Evolutionary conservation across 2,113 vertebrate genomes (phyloP).

Genomic region (Mystacornis crossleyi): DNA sequence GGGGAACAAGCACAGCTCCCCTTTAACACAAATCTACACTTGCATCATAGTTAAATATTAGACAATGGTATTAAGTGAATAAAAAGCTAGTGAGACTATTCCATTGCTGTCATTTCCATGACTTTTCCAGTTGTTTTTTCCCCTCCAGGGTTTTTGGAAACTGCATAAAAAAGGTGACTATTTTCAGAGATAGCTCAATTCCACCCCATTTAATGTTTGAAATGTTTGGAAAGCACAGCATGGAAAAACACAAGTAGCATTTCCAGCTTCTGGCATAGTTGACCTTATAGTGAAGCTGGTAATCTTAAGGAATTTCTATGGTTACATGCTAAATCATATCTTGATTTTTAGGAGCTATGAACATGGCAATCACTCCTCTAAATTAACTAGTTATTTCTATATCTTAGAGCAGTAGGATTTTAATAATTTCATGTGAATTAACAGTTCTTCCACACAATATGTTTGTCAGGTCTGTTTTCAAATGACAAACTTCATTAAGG

Average conservation of each 20-base stretch:
- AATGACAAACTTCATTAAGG: background rate
- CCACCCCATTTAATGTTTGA: background rate
- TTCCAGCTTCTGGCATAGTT: background rate
- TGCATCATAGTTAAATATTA: background rate
- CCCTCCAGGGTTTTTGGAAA: background rate
- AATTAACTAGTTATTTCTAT: background rate
- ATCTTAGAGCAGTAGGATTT: background rate
- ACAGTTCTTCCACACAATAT: background rate
- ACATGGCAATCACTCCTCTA: background rate
- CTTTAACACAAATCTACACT: background rate
- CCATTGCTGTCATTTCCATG: background rate
- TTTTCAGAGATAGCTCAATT: background rate
- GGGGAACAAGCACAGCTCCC: background rate
- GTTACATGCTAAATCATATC: background rate
- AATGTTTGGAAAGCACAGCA: background rate
- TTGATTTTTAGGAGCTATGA: background rate
- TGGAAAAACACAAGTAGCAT: background rate
- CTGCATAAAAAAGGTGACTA: background rate
- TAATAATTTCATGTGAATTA: background rate
- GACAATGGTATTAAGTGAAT: background rate
- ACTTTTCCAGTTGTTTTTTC: background rate
- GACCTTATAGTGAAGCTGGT: background rate
- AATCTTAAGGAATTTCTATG: background rate
- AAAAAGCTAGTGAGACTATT: background rate
- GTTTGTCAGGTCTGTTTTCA: background rate